These are phyloP conservation scores for Vandiemenella viatica DNA, from an alignment of 2,888 invertebrate genomes.

Conservation along the genomic window DNA sequence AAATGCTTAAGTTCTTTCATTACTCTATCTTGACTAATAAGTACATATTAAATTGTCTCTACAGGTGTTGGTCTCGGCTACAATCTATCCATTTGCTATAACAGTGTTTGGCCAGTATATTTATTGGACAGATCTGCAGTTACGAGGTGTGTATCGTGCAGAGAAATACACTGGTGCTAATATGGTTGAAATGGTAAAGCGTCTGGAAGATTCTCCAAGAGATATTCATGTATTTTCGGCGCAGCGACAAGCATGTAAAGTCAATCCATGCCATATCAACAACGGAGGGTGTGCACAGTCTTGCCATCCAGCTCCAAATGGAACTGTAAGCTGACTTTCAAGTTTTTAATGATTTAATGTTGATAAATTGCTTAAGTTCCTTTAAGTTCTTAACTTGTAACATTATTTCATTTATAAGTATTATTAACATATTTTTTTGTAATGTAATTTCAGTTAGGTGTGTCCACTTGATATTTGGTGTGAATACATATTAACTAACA, in stretches of 20 bases:
- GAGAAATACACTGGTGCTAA: slow-evolving; percentile 94
- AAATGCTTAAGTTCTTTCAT: too few relatives aligned
- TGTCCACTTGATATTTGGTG: too few relatives aligned
- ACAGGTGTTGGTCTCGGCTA: slow-evolving; percentile 60
- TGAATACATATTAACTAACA: too few relatives aligned
- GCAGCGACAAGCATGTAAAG: slow-evolving; percentile 60
- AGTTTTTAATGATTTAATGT: too few relatives aligned
- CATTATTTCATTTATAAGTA: too few relatives aligned
- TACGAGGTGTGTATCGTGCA: slow-evolving; percentile 87
- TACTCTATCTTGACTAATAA: too few relatives aligned
- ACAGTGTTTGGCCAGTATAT: slow-evolving; percentile 81
- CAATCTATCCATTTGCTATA: slow-evolving; percentile 90
- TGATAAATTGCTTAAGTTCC: too few relatives aligned
- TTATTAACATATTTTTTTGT: too few relatives aligned
- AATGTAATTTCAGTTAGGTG: too few relatives aligned
- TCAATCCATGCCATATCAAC: slow-evolving; percentile 72
- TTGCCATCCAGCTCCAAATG: slow-evolving; percentile 78
- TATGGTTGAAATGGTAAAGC: slow-evolving; percentile 84
- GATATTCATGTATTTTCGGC: slow-evolving; percentile 80
- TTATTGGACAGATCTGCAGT: slow-evolving; percentile 90
- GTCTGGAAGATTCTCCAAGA: slow-evolving; percentile 81
- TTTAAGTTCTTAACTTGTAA: too few relatives aligned
- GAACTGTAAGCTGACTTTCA: slow-evolving; percentile 32
- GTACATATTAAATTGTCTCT: slow-evolving; percentile 4
- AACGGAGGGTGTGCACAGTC: slow-evolving; percentile 94